Base-by-base conservation (phyloP, 1,140 invertebrate species). In the Parasteatoda tepidariorum region DNA sequence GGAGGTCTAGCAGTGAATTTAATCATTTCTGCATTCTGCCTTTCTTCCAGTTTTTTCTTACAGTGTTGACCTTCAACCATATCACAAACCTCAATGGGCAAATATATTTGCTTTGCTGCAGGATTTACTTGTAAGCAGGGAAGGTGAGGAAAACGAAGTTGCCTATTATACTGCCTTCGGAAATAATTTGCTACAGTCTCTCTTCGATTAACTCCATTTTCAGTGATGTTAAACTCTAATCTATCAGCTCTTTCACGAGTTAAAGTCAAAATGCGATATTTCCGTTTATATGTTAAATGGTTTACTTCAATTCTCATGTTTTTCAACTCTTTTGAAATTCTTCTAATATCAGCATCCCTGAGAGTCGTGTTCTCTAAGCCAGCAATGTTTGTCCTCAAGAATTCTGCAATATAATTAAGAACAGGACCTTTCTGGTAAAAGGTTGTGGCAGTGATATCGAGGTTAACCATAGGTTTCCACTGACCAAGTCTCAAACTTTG, bases 11-110 rank as follows among this genome's bases (percentile, higher is more conserved):
- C 88, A 31, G 84, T 88, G 62, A 87, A 86, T 33, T 68, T 84
- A 24, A 87, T 87, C 84, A 87, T 86, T 24, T 79, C 71, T 0
- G 84, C 59, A 33, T 64, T 86, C 55, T 86, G 79, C 34, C 34
- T 68, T 3, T 76, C 64, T 24, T 78, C 75, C 5, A 87, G 34
- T 28, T 86, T 85, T 67, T 81, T 73, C 18, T 74, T 82, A 18
- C 66, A 82, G 7, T 84, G 74, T 81, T 89, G 89, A 22, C 88
- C 87, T 22, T 75, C 48, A 11, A 86, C 74, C 11, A 89, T 61
- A 6, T 82, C 33, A 59, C 89, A 89, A 9, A 89, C 84, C 82
- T 89, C 88, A 15, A 89, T 66, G 9, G 89, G 88, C 7, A 89
- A 83, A 68, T 86, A 88, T 11, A 85, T 85, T 11, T 61, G 57